Base-by-base conservation (phyloP, 2,888 invertebrate species). In the Norana najaformis region DNA sequence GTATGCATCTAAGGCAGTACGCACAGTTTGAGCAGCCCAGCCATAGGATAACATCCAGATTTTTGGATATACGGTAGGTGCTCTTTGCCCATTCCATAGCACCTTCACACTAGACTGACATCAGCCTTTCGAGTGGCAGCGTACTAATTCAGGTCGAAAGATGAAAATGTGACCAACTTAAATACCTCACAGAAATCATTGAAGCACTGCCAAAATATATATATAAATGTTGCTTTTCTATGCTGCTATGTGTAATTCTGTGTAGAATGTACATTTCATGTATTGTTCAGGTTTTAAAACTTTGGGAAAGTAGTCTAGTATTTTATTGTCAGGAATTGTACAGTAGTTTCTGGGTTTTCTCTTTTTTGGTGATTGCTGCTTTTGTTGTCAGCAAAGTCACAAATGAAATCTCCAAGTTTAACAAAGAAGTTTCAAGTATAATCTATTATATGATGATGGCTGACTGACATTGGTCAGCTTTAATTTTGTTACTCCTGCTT, bases 161-260 rank as follows among this genome's bases (percentile, higher is more conserved):
- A 69, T 69, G 69, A 69, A n/a, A 69, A 85, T 85, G 85, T 85
- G 85, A 85, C 85, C 85, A 85, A 85, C 35, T 69, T 85, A 85
- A 85, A 85, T 85, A 85, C 85, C 85, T 85, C 85, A 85, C 85
- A 36, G 23, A 36, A 85, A 85, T 85, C 14, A 36, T 36, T 85
- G 35, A 36, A 36, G 34, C 35, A 85, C 85, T 85, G 85, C 85
- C 85, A 85, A 37, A 0, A 36, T 37, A 85, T 85, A 83, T 53
- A 69, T 69, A 69, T 69, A 69, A 69, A 69, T 69, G 69, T n/a
- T 69, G 69, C 69, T 69, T 69, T 69, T 69, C 69, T 69, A 69
- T 69, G 69, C 69, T 69, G 69, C 69, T 69, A 69, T 69, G 69
- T 69, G 69, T 69, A 30, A 69, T 69, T 69, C 69, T 69, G 13